These are phyloP conservation scores for Nephrotoma appendiculata DNA, from an alignment of 2,888 invertebrate genomes.

Conservation along the genomic window DNA sequence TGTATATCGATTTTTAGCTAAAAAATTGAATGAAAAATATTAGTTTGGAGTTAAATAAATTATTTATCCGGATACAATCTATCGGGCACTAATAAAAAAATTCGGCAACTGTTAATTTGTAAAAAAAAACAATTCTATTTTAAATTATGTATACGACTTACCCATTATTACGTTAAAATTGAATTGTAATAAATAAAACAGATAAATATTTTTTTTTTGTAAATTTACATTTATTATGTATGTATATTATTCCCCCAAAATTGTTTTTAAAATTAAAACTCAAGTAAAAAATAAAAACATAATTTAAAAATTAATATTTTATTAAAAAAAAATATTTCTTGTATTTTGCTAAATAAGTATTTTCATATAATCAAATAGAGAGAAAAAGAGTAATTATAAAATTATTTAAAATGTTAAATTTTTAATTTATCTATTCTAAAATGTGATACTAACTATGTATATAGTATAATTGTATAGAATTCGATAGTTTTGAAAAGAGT, in stretches of 20 bases:
- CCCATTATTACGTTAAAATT: too few relatives aligned
- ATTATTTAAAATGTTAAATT: background rate
- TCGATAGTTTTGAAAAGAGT: background rate
- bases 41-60: too few relatives aligned
- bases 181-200: too few relatives aligned
- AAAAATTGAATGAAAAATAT: too few relatives aligned
- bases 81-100: too few relatives aligned
- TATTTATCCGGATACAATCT: too few relatives aligned
- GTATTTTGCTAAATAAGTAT: background rate
- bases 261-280: background rate
- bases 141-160: too few relatives aligned
- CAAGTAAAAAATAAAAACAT: background rate
- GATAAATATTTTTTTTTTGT: background rate
- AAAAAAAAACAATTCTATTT: too few relatives aligned
- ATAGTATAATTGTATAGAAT: background rate
- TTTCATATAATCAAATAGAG: background rate
- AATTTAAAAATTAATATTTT: background rate
- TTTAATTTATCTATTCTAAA: background rate
- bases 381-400: background rate
- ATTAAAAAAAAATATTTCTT: background rate
- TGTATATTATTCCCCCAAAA: background rate
- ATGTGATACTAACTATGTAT: background rate
- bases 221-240: background rate
- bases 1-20: too few relatives aligned
- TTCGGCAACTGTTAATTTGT: too few relatives aligned